These are phyloP conservation scores for Alosa alosa DNA, from an alignment of 2,113 vertebrate genomes.

Conservation along the genomic window DNA sequence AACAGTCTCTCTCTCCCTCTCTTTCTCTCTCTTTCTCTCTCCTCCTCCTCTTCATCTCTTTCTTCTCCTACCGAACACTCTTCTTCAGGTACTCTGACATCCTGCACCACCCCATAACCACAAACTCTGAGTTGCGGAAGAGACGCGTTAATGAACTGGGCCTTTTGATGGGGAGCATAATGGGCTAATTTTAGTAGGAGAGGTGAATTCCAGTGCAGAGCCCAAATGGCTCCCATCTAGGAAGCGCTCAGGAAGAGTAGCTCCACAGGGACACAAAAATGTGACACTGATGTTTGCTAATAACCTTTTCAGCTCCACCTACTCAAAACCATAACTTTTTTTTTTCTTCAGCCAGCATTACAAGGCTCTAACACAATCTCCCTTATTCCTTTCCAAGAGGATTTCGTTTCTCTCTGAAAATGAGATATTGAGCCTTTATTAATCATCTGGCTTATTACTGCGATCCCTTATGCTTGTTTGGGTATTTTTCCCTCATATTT, in stretches of 20 bases:
- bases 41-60: not conserved
- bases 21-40: not conserved
- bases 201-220: constrained; percentile 7
- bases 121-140: not conserved
- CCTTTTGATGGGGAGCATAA: constrained; percentile 26
- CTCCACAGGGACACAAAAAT: not conserved
- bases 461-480: not conserved
- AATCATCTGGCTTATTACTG: constrained; percentile 16
- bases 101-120: not conserved
- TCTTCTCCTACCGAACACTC: constrained; percentile 10
- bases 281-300: constrained; percentile 8
- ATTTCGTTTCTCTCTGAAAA: not conserved
- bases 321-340: not conserved
- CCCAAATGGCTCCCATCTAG: not conserved
- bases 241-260: not conserved
- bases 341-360: not conserved
- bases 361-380: not conserved
- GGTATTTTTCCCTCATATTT: not conserved
- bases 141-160: constrained; percentile 18
- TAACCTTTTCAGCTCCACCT: not conserved
- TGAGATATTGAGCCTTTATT: constrained; percentile 17
- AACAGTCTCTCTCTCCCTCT: not conserved
- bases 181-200: constrained; percentile 29
- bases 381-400: not conserved
- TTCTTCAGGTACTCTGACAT: constrained; percentile 5